Evolutionary conservation across 2,113 vertebrate species (phyloP), one percentile per base, ranked within the genome.

Genomic region (Rutilus rutilus): DNA sequence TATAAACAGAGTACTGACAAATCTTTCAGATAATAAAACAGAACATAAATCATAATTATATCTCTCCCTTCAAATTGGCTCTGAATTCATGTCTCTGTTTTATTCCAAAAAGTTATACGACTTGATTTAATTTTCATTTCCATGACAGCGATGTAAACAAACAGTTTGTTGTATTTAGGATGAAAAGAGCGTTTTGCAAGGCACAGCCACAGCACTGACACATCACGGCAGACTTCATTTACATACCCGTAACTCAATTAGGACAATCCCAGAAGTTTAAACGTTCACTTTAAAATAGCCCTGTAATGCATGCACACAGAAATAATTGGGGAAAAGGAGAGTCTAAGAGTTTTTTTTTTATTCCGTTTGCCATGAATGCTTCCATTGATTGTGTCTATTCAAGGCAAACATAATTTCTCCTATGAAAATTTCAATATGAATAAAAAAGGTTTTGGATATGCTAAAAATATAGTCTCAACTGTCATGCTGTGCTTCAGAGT

Each of bases 401-500:
- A 84, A 30, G 76, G 69, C 47, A 83, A 81, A 75, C 69, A 82
- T 85, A 62, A 88, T 86, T 84, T 81, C 78, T 85, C 71, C 81
- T 50, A 85, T 78, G 30, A 59, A 84, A 76, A 85, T 75, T 78
- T 42, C 19, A 47, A 76, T 79, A 57, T 85, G 83, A 89, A 87
- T 83, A 87, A 87, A 85, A 81, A 82, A 21, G 50, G 36, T 84
- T 64, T 84, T 86, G 78, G 36, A 76, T 80, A 86, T 81, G 45
- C 75, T 77, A 80, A 74, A 73, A 77, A 81, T 86, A 88, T 76
- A 86, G 47, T 85, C 82, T 79, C 50, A 78, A 54, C 82, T 79
- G 60, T 89, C 88, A 79, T 71, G 78, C 87, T 91, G 69, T 89
- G 83, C 83, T 47, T 83, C 83, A 89, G 77, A 85, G 50, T 85